phyloP scores from a whole-genome alignment of 2,888 invertebrate species.

The Linyphia triangularis region DNA sequence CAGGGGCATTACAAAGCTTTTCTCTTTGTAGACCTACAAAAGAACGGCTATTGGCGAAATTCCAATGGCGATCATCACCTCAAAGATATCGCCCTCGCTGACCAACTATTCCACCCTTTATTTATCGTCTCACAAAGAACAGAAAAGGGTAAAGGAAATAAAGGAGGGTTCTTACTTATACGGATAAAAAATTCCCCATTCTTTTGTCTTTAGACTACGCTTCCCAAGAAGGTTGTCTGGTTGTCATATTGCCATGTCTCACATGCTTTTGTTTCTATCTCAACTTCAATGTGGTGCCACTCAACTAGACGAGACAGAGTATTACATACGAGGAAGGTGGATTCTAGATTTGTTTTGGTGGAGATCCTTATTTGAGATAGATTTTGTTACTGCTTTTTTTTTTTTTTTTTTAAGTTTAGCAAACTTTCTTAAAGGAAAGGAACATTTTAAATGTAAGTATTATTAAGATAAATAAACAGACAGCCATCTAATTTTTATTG shows the following conservation, averaged over 20 bases:
- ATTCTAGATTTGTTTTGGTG: too few relatives aligned
- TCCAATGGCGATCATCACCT: conserved; percentile 61
- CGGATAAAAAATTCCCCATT: conserved; percentile 36
- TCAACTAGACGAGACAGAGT: too few relatives aligned
- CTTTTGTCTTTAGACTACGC: not conserved
- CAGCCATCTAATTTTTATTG: too few relatives aligned
- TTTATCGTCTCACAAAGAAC: not conserved
- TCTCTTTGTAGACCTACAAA: not conserved
- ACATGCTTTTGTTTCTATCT: too few relatives aligned
- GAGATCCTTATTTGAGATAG: too few relatives aligned
- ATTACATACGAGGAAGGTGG: too few relatives aligned
- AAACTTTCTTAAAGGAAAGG: too few relatives aligned
- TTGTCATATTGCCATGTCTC: not conserved
- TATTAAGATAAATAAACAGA: too few relatives aligned
- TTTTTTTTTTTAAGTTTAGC: too few relatives aligned
- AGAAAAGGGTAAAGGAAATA: conserved; percentile 10
- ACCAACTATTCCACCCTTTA: conserved; percentile 18
- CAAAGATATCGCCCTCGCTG: conserved; percentile 34
- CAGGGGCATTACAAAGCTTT: conserved; percentile 11
- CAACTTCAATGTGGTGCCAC: too few relatives aligned
- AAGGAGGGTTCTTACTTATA: conserved; percentile 26
- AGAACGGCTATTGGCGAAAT: conserved; percentile 53
- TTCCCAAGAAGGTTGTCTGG: not conserved
- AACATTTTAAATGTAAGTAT: too few relatives aligned
- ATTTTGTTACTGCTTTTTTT: too few relatives aligned